A percentile compares a stretch with the other conserved stretches of the same genome.
Conservation (phyloP, 2,113 vertebrate species). For the Cynocephalus volans region DNA sequence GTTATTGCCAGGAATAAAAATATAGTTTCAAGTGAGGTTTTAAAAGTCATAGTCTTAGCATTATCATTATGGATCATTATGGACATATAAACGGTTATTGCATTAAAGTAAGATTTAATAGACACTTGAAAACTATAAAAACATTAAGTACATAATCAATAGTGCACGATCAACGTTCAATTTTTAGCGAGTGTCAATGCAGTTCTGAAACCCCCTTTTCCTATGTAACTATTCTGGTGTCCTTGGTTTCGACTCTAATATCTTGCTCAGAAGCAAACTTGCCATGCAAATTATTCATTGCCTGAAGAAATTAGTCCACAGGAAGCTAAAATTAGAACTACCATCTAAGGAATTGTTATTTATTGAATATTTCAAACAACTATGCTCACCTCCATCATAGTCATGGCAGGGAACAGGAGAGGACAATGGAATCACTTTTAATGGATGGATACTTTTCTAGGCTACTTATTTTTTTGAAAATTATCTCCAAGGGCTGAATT, state of each 20-base stretch:
- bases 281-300: slow-evolving; percentile 77
- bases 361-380: slow-evolving; percentile 76
- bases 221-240: slow-evolving; percentile 67
- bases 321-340: slow-evolving; percentile 80
- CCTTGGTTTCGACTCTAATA: slow-evolving; percentile 78
- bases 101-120: slow-evolving; percentile 71
- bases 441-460: slow-evolving; percentile 55
- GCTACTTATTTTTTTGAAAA: slow-evolving; percentile 27
- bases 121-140: slow-evolving; percentile 74
- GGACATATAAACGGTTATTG: slow-evolving; percentile 61
- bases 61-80: slow-evolving; percentile 51
- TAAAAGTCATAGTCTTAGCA: slow-evolving; percentile 35
- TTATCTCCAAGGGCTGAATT: slow-evolving; percentile 32
- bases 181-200: slow-evolving; percentile 61
- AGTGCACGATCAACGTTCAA: slow-evolving; percentile 12
- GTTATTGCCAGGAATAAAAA: slow-evolving; percentile 60
- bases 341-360: slow-evolving; percentile 67
- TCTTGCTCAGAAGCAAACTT: slow-evolving; percentile 78
- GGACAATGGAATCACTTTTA: slow-evolving; percentile 63
- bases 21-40: slow-evolving; percentile 36
- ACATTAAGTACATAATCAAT: slow-evolving; percentile 72
- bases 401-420: slow-evolving; percentile 35
- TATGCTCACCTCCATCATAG: slow-evolving; percentile 43
- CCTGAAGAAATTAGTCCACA: slow-evolving; percentile 70
- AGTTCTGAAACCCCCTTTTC: slow-evolving; percentile 61